A percentile compares a stretch with the other conserved stretches of the same genome.
Evolutionary conservation across 2,797 vertebrate genomes (phyloP).

Genomic region (Enteromius mattozi): DNA sequence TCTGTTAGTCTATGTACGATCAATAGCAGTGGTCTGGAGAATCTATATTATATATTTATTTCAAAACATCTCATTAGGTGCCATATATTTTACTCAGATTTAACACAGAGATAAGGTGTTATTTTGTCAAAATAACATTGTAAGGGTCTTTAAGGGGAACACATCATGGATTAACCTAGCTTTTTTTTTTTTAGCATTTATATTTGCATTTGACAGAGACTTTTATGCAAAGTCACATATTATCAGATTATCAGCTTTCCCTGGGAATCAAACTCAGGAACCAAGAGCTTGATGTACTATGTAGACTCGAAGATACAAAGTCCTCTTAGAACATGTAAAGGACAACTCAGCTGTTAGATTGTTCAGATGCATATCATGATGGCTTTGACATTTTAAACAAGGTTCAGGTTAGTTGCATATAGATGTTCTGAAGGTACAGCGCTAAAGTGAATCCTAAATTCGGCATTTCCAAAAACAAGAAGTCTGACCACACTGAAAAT

Average conservation of each 20-base stretch:
- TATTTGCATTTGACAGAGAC: neutral
- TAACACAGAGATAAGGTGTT: neutral
- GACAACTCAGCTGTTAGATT: neutral
- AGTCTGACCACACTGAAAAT: neutral
- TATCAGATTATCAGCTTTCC: neutral
- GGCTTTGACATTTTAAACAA: neutral
- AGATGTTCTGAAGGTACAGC: neutral
- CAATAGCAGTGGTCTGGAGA: slow-evolving; percentile 18
- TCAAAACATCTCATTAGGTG: slow-evolving; percentile 12
- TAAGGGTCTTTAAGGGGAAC: neutral
- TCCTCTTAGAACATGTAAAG: neutral
- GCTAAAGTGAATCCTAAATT: neutral
- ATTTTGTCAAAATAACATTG: neutral
- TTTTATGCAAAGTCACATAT: neutral
- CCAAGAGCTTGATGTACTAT: neutral
- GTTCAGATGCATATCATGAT: neutral
- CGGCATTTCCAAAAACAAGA: neutral
- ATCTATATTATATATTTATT: slow-evolving; percentile 19
- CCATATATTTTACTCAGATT: neutral
- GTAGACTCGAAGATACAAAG: neutral
- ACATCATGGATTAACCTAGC: neutral
- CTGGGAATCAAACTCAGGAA: neutral
- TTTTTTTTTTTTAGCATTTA: neutral
- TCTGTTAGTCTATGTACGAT: slow-evolving; percentile 24
- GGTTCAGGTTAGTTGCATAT: neutral